These are phyloP conservation scores for Dolichallabes microphthalmus DNA, from an alignment of 2,113 vertebrate species.

Conservation along the genomic window DNA sequence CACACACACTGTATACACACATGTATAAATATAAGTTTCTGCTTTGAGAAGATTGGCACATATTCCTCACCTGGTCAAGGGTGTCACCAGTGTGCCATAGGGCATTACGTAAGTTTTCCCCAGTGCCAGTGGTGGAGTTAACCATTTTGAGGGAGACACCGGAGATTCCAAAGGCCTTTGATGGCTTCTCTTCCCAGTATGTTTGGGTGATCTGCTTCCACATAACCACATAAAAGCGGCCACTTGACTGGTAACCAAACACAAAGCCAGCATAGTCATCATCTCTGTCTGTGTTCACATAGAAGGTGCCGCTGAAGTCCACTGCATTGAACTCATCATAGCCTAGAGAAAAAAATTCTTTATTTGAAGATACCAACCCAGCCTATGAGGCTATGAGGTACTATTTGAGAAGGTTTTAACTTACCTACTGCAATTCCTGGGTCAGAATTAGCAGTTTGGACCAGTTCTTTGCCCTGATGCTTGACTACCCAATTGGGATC, in stretches of 20 bases:
- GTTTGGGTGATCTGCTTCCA: constrained; percentile 99
- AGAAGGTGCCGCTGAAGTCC: constrained; percentile 97
- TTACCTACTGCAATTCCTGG: constrained; percentile 96
- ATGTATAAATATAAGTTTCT: neutral
- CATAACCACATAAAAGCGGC: constrained; percentile 95
- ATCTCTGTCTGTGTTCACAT: constrained; percentile 95
- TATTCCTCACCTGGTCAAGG: constrained; percentile 82
- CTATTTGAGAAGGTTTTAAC: constrained; percentile 47
- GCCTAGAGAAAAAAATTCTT: constrained; percentile 67
- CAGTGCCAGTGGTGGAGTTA: constrained; percentile 91
- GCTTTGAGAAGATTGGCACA: neutral
- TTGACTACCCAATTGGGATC: constrained; percentile 98
- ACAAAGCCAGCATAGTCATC: constrained; percentile 87
- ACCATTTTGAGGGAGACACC: constrained; percentile 97
- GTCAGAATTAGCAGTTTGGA: constrained; percentile 97
- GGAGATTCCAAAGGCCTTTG: constrained; percentile 92
- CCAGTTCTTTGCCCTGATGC: constrained; percentile 95
- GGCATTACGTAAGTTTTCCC: constrained; percentile 93
- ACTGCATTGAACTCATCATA: constrained; percentile 93
- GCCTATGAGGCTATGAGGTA: neutral
- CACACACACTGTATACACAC: too few species aligned
- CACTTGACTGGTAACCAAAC: constrained; percentile 84
- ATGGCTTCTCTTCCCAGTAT: constrained; percentile 96
- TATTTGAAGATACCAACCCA: neutral
- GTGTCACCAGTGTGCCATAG: constrained; percentile 98